Base-by-base conservation (phyloP, 2,888 invertebrate species). In the Eupithecia dodoneata region DNA sequence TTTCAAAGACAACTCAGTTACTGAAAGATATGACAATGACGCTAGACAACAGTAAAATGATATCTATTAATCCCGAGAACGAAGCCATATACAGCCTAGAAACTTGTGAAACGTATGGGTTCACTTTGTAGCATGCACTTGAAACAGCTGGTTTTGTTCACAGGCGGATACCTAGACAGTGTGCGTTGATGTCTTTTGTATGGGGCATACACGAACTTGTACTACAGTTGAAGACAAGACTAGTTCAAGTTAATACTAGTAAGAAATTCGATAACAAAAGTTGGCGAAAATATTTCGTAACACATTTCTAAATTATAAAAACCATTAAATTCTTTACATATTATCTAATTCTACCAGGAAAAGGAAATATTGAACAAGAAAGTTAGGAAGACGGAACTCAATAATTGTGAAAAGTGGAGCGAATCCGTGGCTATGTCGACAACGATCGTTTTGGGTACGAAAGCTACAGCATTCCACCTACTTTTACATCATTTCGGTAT, bases 101-200 rank as follows among this genome's bases (percentile, higher is more conserved):
- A 73, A 75, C 59, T 76, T 74, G 79, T 73, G 74, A 72, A 76
- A 76, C 66, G 72, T 69, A 76, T 73, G 76, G 67, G 44, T 72
- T 69, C 45, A 72, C 45, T 55, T 69, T n/a, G 44, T n/a, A 45
- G 69, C 15, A 69, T 63, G 71, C 69, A 63, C 72, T 65, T 80
- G 81, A 80, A 79, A 80, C 81, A 80, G 77, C 70, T 80, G 77
- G 82, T 81, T 83, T 82, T 74, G 79, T 15, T 72, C 72, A 63
- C 78, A 81, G 76, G 80, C 74, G 75, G 80, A 84, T 84, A 82
- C 81, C 81, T 84, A 79, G 83, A 76, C 44, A 63, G 82, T 80
- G 85, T 85, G 87, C 92, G 91, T 92, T 92, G 89, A 92, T 88
- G 88, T 92, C 92, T 93, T 91, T 92, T 90, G 86, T 91, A 86